Evolutionary conservation across 2,888 invertebrate species (phyloP).

Genomic region (Dysmachus trigonus): DNA sequence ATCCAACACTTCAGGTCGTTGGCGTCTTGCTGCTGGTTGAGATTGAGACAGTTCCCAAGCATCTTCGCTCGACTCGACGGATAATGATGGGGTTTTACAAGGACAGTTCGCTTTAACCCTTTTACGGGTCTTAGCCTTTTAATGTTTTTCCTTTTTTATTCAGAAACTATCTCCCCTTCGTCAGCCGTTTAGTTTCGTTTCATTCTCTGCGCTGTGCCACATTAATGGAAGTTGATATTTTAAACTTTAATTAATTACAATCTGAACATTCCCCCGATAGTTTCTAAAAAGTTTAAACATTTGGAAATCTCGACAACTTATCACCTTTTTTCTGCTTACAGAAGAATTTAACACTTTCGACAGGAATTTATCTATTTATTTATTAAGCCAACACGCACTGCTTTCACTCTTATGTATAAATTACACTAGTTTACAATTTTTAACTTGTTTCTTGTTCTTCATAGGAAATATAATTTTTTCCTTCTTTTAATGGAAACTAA

Average conservation of each 20-base stretch:
- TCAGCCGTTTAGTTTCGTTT: background rate
- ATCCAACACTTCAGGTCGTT: background rate
- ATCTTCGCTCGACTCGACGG: background rate
- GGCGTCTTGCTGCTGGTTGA: background rate
- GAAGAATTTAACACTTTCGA: no score
- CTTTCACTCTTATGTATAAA: no score
- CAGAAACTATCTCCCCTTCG: background rate
- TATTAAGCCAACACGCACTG: no score
- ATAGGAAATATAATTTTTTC: no score
- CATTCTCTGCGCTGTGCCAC: no score
- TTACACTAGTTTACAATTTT: no score
- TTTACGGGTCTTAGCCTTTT: background rate
- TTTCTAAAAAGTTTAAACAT: background rate
- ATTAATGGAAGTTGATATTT: background rate
- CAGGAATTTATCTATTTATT: no score
- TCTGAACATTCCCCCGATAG: background rate
- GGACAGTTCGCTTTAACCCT: background rate
- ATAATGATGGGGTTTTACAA: background rate
- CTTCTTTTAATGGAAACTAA: no score
- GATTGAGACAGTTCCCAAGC: background rate
- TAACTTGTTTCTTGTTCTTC: no score
- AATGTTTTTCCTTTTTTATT: background rate
- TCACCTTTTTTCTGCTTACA: background rate
- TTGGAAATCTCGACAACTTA: background rate
- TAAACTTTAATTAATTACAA: background rate